Conservation (phyloP, 2,888 invertebrate species). For the Pammene aurita region DNA sequence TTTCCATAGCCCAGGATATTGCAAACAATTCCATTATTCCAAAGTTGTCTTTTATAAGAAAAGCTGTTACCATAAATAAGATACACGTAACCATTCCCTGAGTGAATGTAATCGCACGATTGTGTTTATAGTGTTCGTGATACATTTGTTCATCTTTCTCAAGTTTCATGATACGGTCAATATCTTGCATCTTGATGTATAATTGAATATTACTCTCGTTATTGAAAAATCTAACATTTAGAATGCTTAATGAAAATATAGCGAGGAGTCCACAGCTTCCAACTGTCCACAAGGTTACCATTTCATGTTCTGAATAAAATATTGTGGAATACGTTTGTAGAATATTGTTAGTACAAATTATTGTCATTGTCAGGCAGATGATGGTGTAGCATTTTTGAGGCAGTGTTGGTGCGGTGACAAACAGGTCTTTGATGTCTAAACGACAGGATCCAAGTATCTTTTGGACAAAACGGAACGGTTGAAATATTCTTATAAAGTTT, state of each 20-base stretch:
- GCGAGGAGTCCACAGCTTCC: not conserved
- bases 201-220: slow-evolving; percentile 9
- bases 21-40: slow-evolving; percentile 17
- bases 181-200: slow-evolving; percentile 22
- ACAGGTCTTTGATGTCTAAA: not conserved
- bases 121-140: not conserved
- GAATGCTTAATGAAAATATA: slow-evolving; percentile 1
- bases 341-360: not conserved
- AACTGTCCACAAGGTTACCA: not conserved
- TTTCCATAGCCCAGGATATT: not conserved
- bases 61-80: not conserved
- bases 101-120: not conserved
- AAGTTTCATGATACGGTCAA: slow-evolving; percentile 18
- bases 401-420: slow-evolving; percentile 10
- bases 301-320: no score
- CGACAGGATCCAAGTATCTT: slow-evolving; percentile 19
- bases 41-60: not conserved
- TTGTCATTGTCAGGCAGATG: not conserved
- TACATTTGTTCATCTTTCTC: not conserved
- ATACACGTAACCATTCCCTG: not conserved
- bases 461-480: slow-evolving; percentile 14
- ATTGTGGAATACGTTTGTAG: no score
- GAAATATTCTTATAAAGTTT: slow-evolving; percentile 11
- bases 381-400: slow-evolving; percentile 18
- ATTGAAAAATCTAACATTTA: slow-evolving; percentile 16